Evolutionary conservation across 1,140 invertebrate genomes (phyloP), one percentile per base, ranked within the genome.

Genomic region (Aphelenchoides besseyi): DNA sequence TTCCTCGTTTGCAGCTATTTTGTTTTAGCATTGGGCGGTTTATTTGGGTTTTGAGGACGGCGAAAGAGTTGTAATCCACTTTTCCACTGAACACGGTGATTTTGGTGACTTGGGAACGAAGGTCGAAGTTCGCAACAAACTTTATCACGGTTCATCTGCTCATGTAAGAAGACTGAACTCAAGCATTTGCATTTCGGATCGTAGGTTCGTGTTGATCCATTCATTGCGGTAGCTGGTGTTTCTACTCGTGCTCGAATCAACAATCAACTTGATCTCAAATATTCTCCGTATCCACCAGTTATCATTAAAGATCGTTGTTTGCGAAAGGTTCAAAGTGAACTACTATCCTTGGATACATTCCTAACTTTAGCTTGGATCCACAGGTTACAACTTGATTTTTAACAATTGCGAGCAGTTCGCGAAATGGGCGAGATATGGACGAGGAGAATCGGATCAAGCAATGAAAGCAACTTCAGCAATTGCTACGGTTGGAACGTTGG

Each of bases 41-140:
- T 74, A 78, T 53, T 32, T 72, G 8, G 73, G 73, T 30, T 16
- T 75, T 12, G 26, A 57, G 3, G 73, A 74, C 36, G 73, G 75
- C n/a, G n/a, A 29, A 3, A 71, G 30, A 23, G 18, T 35, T 1
- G 64, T 74, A 12, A 41, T 72, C 16, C 73, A 74, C 36, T 29
- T 78, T 32, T 73, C 75, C 12, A 74, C 67, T 2, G 63, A 70
- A 26, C 35, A 70, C n/a, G 75, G 75, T n/a, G 73, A 74, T 33
- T 62, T 77, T 37, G 74, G 35, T 23, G 28, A 9, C 28, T 8
- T 76, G 71, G 71, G 30, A 23, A 69, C 30, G 8, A 73, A 74
- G 18, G 23, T 23, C 1, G 70, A 73, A 61, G 8, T 71, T 18
- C n/a, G 33, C 18, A n/a, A n/a, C 2, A 71, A 71, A 36, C 26